Percentiles rank a stretch among this genome's conserved stretches.
Evolutionary conservation across 2,113 vertebrate genomes (phyloP).

Genomic region (human): GRCh38 chr6:87661001-87661500

Average conservation of each 20-base stretch:
- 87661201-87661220: not conserved
- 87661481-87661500: not conserved
- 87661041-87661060: constrained; percentile 25
- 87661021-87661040: constrained; percentile 20
- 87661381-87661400: not conserved
- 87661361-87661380: not conserved
- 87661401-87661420: not conserved
- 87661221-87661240: constrained; percentile 12
- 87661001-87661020: not conserved
- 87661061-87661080: not conserved
- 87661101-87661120: not conserved
- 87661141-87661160: not conserved
- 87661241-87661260: not conserved
- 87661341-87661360: not conserved
- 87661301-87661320: constrained; percentile 25
- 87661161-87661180: not conserved
- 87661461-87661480: not conserved
- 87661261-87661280: not conserved
- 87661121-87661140: constrained; percentile 2
- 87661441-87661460: not conserved
- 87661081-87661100: constrained; percentile 23
- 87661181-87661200: not conserved
- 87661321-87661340: not conserved
- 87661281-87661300: not conserved
- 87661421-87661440: not conserved